These are phyloP conservation scores for Vireo altiloquus DNA, from an alignment of 2,113 vertebrate species.

Conservation along the genomic window DNA sequence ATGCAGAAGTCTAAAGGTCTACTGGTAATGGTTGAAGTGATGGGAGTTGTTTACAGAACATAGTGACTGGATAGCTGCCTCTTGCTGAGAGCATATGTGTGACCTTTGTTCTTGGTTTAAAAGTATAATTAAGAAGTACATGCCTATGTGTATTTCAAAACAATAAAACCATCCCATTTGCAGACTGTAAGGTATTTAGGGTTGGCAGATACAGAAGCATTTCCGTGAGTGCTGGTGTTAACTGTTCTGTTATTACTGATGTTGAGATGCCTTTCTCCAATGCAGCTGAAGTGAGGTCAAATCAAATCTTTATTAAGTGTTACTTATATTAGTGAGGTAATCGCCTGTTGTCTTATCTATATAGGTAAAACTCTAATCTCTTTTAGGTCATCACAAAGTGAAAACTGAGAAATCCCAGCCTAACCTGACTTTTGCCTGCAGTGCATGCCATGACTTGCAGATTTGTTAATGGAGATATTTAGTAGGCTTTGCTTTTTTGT, in stretches of 20 bases:
- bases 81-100: not conserved
- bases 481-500: not conserved
- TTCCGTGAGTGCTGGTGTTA: not conserved
- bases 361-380: not conserved
- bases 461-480: not conserved
- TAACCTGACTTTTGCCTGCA: not conserved
- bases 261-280: not conserved
- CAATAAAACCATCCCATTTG: conserved; percentile 7
- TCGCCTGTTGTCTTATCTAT: not conserved
- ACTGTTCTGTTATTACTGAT: not conserved
- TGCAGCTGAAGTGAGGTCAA: not conserved
- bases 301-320: not conserved
- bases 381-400: not conserved
- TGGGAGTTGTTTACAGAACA: conserved; percentile 49
- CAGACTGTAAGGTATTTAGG: not conserved
- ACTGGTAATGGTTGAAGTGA: conserved; percentile 43
- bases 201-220: not conserved
- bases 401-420: not conserved
- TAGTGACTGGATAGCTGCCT: not conserved
- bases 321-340: not conserved
- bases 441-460: not conserved
- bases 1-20: conserved; percentile 67
- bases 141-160: conserved; percentile 31
- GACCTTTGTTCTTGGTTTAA: conserved; percentile 52
- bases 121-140: conserved; percentile 44